Base-by-base conservation (phyloP, 2,888 invertebrate genomes). In the Microctonus hyperodae region DNA sequence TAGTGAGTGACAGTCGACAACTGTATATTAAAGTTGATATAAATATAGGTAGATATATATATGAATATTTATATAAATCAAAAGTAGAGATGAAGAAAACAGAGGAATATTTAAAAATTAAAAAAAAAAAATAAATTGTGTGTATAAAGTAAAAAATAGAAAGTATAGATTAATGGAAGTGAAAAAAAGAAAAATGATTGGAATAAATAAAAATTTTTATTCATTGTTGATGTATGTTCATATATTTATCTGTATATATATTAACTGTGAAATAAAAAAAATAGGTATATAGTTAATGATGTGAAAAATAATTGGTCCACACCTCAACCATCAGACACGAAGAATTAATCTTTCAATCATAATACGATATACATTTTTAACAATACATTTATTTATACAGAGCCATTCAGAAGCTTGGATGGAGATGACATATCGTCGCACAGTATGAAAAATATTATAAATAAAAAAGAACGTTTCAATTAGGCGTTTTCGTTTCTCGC, bases 381-480 rank as follows among this genome's bases (percentile, higher is more conserved):
- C 44, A 44, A 44, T 44, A 44, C 16, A 10, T 53, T 6, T 51
- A 11, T 51, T 25, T 28, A 53, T 53, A 28, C 7, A 44, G 16
- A 7, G 44, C 7, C 16, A 44, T 20, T 7, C 44, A 44, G 44
- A 44, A 44, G 44, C 44, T 44, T 44, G 16, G 44, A 44, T 22
- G 2, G 22, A 56, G 56, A 35, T 28, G 31, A 48, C 58, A 70
- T 67, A 67, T 69, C 66, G 51, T 66, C 44, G 63, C 20, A 31
- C 40, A 58, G 55, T 58, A 69, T 62, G 61, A 55, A 66, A 64
- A 67, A 75, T 78, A 78, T 80, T 79, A 80, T 73, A 80, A 80
- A 79, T 78, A 79, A 78, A 78, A 78, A 78, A 74, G 76, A 79
- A 80, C 80, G 77, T 79, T 80, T 80, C 80, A 80, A 80, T 80